Evolutionary conservation across 1,140 invertebrate genomes (phyloP).

Genomic region (Brachionus sp.): DNA sequence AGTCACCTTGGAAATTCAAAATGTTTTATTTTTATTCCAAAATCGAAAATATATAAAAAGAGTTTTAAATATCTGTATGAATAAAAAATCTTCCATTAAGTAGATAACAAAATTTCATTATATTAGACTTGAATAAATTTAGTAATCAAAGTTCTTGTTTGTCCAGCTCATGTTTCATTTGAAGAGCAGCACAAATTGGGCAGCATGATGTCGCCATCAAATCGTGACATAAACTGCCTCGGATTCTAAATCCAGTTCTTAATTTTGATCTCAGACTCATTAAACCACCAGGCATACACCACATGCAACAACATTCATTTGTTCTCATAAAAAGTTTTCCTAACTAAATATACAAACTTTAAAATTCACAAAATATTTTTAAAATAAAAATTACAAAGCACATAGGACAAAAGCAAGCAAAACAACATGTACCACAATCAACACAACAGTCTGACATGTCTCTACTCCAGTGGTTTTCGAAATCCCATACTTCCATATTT

Average conservation of each 20-base stretch:
- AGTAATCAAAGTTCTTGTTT: slow-evolving; percentile 24
- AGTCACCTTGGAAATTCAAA: not conserved
- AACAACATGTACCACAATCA: slow-evolving; percentile 8
- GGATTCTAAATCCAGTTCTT: slow-evolving; percentile 38
- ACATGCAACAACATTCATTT: slow-evolving; percentile 46
- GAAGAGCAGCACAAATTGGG: slow-evolving; percentile 37
- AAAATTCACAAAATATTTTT: not conserved
- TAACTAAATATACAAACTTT: not conserved
- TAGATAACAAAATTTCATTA: slow-evolving; percentile 9
- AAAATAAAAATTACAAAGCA: slow-evolving; percentile 37
- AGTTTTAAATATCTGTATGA: not conserved
- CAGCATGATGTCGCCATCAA: slow-evolving; percentile 20
- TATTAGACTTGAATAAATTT: not conserved
- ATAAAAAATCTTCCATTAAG: not conserved
- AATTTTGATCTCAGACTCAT: slow-evolving; percentile 27
- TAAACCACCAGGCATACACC: slow-evolving; percentile 22
- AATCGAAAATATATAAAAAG: not conserved
- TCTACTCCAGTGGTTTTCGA: slow-evolving; percentile 36
- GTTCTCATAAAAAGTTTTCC: slow-evolving; percentile 42
- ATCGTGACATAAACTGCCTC: slow-evolving; percentile 25
- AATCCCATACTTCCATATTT: slow-evolving; percentile 22
- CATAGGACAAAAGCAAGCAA: slow-evolving; percentile 10
- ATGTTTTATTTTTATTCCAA: not conserved
- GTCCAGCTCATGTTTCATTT: slow-evolving; percentile 24
- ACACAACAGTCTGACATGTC: slow-evolving; percentile 34